A percentile compares a stretch with the other conserved stretches of the same genome.
These are phyloP conservation scores for Argyrosomus japonicus DNA, from an alignment of 2,113 vertebrate genomes.

Conservation along the genomic window DNA sequence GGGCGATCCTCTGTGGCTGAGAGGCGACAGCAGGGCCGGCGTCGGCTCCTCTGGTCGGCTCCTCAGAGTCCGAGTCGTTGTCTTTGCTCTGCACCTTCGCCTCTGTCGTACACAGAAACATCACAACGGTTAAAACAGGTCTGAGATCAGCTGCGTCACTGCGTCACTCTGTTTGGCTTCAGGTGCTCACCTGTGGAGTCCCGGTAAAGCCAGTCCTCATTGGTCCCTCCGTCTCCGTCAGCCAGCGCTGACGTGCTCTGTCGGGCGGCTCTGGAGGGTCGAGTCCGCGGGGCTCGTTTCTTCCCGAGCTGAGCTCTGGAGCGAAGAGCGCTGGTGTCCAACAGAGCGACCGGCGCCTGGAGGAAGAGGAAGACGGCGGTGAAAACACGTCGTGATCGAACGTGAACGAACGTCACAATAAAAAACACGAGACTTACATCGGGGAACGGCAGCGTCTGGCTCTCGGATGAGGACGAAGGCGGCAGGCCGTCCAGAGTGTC, in stretches of 20 bases:
- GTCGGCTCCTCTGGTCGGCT: constrained; percentile 65
- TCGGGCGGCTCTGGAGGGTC: constrained; percentile 84
- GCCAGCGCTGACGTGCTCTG: constrained; percentile 70
- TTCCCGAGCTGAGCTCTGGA: constrained; percentile 91
- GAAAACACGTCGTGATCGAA: too few relatives aligned
- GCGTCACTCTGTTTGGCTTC: background rate
- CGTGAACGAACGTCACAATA: too few relatives aligned
- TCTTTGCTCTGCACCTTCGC: constrained; percentile 70
- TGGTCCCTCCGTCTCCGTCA: background rate
- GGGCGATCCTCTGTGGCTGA: constrained; percentile 87
- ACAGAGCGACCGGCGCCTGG: constrained; percentile 85
- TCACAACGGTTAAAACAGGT: background rate
- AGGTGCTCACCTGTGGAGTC: constrained; percentile 90
- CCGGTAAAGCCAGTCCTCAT: constrained; percentile 88
- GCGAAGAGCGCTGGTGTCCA: constrained; percentile 92
- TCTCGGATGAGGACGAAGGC: constrained; percentile 38
- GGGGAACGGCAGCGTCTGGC: constrained; percentile 86
- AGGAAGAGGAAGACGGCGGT: background rate
- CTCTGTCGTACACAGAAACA: constrained; percentile 62
- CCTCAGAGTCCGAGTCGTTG: constrained; percentile 77
- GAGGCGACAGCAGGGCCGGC: constrained; percentile 38
- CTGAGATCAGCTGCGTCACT: background rate
- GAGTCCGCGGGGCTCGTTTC: constrained; percentile 87
- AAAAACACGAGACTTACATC: constrained; percentile 81
- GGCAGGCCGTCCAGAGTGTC: constrained; percentile 81